Conservation (phyloP, 2,797 vertebrate genomes). For the Salarias fasciatus region DNA sequence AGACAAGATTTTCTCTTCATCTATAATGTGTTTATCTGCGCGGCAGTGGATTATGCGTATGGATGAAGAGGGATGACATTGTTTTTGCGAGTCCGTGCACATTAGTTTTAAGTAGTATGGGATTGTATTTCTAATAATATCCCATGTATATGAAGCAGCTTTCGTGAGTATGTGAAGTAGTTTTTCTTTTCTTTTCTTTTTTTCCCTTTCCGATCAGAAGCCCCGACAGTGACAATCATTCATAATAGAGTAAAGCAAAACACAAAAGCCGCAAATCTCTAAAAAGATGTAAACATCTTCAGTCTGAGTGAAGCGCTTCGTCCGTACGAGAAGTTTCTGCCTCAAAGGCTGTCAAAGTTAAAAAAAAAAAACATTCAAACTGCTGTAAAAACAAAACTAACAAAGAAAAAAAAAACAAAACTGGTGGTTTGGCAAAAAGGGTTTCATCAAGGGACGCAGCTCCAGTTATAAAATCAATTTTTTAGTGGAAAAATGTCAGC, state of each 20-base stretch:
- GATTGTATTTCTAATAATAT: slow-evolving; percentile 30
- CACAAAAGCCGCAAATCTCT: too few species aligned
- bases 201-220: slow-evolving; percentile 2
- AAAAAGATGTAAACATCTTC: slow-evolving; percentile 14
- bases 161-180: neutral
- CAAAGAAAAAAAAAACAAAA: slow-evolving; percentile 5
- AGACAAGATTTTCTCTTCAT: slow-evolving; percentile 37
- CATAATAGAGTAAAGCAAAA: neutral
- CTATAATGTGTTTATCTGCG: slow-evolving; percentile 35
- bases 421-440: slow-evolving; percentile 11
- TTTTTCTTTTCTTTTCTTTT: neutral
- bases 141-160: slow-evolving; percentile 28
- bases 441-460: slow-evolving; percentile 1
- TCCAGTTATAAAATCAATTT: slow-evolving; percentile 6
- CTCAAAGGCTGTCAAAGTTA: neutral
- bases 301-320: slow-evolving; percentile 9
- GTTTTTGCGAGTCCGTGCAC: slow-evolving; percentile 13
- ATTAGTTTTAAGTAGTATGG: slow-evolving; percentile 8
- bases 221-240: neutral
- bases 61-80: slow-evolving; percentile 28
- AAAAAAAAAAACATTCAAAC: neutral
- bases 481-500: slow-evolving; percentile 31
- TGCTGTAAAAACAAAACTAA: slow-evolving; percentile 1
- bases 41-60: slow-evolving; percentile 55
- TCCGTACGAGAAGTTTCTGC: neutral